Percentiles rank a stretch among this genome's conserved stretches.
Evolutionary conservation across 2,113 vertebrate genomes (phyloP).

Genomic region (Notarius lentiginosus): DNA sequence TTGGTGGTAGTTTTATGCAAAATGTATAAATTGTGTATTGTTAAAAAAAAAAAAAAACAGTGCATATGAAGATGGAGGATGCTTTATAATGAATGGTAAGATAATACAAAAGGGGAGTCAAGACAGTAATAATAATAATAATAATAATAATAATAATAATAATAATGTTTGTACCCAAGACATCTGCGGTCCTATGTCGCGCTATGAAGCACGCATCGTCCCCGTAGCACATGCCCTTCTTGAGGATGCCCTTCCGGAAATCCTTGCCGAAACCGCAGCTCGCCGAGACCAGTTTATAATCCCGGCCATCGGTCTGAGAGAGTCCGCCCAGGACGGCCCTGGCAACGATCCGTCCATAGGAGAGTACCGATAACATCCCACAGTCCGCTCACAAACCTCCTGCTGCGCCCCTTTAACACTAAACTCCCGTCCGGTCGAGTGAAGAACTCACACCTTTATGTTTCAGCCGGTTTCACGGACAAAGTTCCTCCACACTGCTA

Average conservation of each 20-base stretch:
- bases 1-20: not conserved
- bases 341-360: constrained; percentile 95
- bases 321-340: constrained; percentile 96
- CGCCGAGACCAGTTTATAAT: constrained; percentile 93
- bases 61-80: not conserved
- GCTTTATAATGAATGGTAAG: too few relatives aligned
- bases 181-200: constrained; percentile 85
- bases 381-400: constrained; percentile 38
- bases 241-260: constrained; percentile 97
- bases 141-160: not conserved
- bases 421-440: not conserved
- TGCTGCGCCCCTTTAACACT: not conserved
- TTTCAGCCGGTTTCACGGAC: constrained; percentile 43
- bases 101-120: not conserved
- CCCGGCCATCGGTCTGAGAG: constrained; percentile 91
- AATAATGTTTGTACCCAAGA: constrained; percentile 83
- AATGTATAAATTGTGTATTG: not conserved
- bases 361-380: constrained; percentile 95
- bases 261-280: constrained; percentile 98
- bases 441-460: constrained; percentile 41
- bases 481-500: constrained; percentile 59
- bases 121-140: not conserved
- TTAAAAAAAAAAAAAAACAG: too few relatives aligned
- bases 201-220: constrained; percentile 98
- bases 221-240: constrained; percentile 98